phyloP scores from a whole-genome alignment of 2,797 vertebrate species.

The Lophotriccus pileatus region DNA sequence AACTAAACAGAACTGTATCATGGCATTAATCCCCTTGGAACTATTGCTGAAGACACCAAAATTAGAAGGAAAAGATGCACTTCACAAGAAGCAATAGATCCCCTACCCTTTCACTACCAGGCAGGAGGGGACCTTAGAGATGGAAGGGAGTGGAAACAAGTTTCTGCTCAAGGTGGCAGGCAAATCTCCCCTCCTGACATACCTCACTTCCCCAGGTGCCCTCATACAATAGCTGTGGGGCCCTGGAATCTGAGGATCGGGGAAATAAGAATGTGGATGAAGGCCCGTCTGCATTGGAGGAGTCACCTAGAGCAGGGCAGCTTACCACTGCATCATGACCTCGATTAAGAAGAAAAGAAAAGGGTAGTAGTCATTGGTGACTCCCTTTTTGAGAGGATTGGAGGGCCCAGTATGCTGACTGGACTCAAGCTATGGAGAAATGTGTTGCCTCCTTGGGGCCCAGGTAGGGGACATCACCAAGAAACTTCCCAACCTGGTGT shows the following conservation, averaged over 20 bases:
- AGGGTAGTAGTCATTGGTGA: neutral
- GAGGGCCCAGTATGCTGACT: neutral
- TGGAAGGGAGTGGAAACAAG: neutral
- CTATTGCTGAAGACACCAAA: neutral
- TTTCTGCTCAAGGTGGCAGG: neutral
- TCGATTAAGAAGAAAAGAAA: neutral
- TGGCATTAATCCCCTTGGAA: neutral
- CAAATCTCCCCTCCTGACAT: neutral
- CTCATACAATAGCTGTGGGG: neutral
- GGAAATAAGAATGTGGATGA: neutral
- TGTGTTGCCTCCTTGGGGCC: neutral
- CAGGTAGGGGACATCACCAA: neutral
- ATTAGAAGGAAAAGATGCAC: neutral
- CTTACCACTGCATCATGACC: neutral
- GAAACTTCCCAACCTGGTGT: neutral
- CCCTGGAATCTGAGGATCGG: neutral
- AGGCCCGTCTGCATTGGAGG: neutral
- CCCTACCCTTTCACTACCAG: neutral
- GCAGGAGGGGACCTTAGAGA: neutral
- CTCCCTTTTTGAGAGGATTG: neutral
- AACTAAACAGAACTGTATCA: neutral
- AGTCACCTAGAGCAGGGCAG: neutral
- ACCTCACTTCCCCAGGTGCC: neutral
- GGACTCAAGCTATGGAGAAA: neutral
- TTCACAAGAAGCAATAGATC: accelerated